Percentiles rank a stretch among this genome's conserved stretches.
These are phyloP conservation scores for Lathronympha strigana DNA, from an alignment of 2,888 invertebrate genomes.

Conservation along the genomic window DNA sequence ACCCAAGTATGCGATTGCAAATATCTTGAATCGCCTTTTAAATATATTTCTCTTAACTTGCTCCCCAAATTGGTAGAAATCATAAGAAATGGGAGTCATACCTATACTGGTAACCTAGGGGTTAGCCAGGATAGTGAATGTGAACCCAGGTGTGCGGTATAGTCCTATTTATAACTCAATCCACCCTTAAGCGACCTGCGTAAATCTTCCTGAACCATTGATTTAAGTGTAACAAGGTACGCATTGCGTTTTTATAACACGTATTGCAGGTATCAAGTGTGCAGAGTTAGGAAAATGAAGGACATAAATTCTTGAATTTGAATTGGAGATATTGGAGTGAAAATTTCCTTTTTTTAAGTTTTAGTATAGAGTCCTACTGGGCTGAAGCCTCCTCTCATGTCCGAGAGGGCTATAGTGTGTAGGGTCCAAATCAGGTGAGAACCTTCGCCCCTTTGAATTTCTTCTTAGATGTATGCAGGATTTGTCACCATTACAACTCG, in stretches of 20 bases:
- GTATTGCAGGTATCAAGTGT: neutral
- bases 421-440: too few relatives aligned
- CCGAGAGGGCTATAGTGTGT: too few relatives aligned
- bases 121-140: neutral
- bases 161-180: slow-evolving; percentile 10
- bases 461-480: too few relatives aligned
- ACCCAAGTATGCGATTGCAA: neutral
- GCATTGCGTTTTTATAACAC: neutral
- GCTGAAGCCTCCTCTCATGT: too few relatives aligned
- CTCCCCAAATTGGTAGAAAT: too few relatives aligned
- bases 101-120: neutral
- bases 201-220: slow-evolving; percentile 20
- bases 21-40: neutral
- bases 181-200: slow-evolving; percentile 1
- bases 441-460: too few relatives aligned
- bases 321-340: too few relatives aligned
- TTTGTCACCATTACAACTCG: too few relatives aligned
- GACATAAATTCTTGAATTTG: too few relatives aligned
- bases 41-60: neutral
- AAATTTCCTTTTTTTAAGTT: too few relatives aligned
- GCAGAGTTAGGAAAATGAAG: too few relatives aligned
- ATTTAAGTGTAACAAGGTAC: slow-evolving; percentile 10
- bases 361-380: too few relatives aligned
- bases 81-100: neutral
- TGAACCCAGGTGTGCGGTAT: slow-evolving; percentile 10